Base-by-base conservation (phyloP, 2,888 invertebrate genomes). In the Melitaea athalia region DNA sequence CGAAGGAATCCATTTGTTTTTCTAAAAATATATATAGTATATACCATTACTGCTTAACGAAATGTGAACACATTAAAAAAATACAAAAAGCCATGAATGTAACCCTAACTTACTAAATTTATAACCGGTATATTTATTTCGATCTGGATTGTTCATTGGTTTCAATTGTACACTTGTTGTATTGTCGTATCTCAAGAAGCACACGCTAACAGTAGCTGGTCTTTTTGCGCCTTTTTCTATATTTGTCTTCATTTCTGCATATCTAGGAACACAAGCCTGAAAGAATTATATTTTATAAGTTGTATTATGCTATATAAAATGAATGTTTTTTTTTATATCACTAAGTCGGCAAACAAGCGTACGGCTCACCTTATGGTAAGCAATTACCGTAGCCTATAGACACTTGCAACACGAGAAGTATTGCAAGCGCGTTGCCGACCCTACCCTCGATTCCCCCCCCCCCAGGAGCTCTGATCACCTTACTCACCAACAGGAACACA, bases 1-100 rank as follows among this genome's bases (percentile, higher is more conserved):
- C 90, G 12, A 86, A 81, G 0, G 85, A 77, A 59, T 84, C 83
- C 74, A 84, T 81, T 8, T 42, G 47, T 0, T 75, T 59, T 68
- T 84, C 87, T 88, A 75, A 4, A 78, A 76, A 15, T 24, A 24
- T 24, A 33, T 55, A 14, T n/a, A n/a, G n/a, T n/a, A n/a, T n/a
- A n/a, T n/a, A n/a, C n/a, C n/a, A 8, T 7, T 38, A 7, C 1
- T 38, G 38, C 4, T 38, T 38, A n/a, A 38, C 8, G 0, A 38
- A 7, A 38, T 8, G 8, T 38, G 8, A 3, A 38, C 8, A 38
- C 0, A 5, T 8, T 38, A 5, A 38, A 7, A n/a, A 38, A 7
- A 38, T 38, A 38, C n/a, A 52, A 17, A 17, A 31, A 31, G 6
- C 12, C 4, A 24, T 31, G 12, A 49, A 59, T 17, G 17, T 47